Percentiles rank a stretch among this genome's conserved stretches.
phyloP scores from a whole-genome alignment of 2,888 invertebrate genomes.

The Lypha dubia region DNA sequence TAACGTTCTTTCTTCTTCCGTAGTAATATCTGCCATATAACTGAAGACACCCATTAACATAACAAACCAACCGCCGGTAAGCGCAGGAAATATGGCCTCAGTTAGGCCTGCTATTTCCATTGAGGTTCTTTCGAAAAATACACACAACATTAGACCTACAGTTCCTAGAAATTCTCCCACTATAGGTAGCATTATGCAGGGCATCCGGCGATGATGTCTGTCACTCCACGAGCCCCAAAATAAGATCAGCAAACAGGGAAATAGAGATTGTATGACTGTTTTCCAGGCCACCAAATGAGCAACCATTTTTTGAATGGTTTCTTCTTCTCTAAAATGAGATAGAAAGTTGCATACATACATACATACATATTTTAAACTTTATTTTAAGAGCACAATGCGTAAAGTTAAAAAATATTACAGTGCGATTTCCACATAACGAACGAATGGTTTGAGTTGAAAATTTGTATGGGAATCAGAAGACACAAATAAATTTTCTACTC shows the following conservation, averaged over 20 bases:
- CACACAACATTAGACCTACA: conserved; percentile 90
- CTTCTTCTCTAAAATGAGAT: conserved; percentile 84
- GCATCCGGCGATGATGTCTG: conserved; percentile 84
- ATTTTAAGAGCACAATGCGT: no score
- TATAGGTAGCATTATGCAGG: conserved; percentile 92
- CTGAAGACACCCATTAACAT: conserved; percentile 96
- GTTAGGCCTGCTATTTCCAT: conserved; percentile 92
- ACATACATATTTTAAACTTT: background rate
- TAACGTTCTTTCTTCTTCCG: conserved; percentile 91
- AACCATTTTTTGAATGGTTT: conserved; percentile 88
- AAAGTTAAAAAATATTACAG: no score
- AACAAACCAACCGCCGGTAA: conserved; percentile 93
- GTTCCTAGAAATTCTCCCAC: conserved; percentile 91
- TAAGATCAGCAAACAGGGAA: conserved; percentile 91
- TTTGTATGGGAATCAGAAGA: no score
- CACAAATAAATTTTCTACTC: no score
- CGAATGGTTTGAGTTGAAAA: no score
- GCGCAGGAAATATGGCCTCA: conserved; percentile 91
- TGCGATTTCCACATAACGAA: no score
- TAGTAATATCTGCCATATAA: conserved; percentile 94
- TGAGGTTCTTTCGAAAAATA: conserved; percentile 90
- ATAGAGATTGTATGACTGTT: conserved; percentile 91
- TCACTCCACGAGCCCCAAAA: conserved; percentile 93
- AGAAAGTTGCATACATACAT: background rate
- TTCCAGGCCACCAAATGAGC: conserved; percentile 94